Conservation (phyloP, 1,140 invertebrate genomes). For the Lamellibrachia luymesi region DNA sequence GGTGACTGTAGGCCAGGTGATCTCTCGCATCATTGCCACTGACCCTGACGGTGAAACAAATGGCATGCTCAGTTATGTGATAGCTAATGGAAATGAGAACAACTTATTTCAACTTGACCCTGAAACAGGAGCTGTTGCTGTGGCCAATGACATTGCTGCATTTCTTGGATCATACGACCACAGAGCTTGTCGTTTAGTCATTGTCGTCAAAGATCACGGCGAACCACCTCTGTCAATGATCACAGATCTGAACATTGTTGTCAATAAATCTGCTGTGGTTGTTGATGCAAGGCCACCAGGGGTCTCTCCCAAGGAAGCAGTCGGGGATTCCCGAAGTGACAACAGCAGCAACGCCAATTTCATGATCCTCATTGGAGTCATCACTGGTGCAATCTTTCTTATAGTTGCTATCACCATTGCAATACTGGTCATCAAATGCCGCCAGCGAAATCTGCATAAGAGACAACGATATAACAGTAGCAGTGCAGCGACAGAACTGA, state of each 20-base stretch:
- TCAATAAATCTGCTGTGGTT: conserved; percentile 13
- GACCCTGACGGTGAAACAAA: conserved; percentile 43
- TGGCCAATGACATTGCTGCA: neutral
- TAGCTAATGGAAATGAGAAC: conserved; percentile 28
- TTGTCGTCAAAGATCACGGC: neutral
- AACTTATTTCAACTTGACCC: conserved; percentile 6
- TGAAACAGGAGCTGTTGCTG: conserved; percentile 6
- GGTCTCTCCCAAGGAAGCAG: neutral
- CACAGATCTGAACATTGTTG: neutral
- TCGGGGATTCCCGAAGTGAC: neutral
- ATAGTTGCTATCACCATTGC: conserved; percentile 10
- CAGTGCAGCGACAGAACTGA: neutral
- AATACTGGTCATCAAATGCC: neutral
- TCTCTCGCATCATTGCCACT: conserved; percentile 40
- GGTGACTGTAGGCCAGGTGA: neutral
- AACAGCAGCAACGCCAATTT: neutral
- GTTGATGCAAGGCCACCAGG: neutral
- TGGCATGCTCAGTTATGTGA: conserved; percentile 33
- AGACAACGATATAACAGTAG: conserved; percentile 9
- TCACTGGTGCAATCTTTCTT: neutral
- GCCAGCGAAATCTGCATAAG: neutral
- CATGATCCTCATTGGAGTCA: conserved; percentile 13
- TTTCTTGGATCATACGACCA: neutral
- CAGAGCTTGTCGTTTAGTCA: neutral
- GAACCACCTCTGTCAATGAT: neutral